These are phyloP conservation scores for Ennomos quercinarius DNA, from an alignment of 2,888 invertebrate genomes.

Conservation along the genomic window DNA sequence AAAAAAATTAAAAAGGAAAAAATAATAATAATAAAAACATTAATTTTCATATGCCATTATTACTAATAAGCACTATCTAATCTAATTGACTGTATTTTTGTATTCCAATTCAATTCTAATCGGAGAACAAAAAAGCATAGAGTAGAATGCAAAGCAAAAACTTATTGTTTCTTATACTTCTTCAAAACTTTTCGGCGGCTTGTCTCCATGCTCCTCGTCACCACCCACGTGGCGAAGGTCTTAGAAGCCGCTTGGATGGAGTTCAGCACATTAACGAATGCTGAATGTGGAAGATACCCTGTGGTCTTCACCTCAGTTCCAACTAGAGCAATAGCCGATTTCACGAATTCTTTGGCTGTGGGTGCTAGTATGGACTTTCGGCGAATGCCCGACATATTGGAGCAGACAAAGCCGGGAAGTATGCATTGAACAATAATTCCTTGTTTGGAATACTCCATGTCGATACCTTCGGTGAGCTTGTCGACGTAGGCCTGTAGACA, in stretches of 20 bases:
- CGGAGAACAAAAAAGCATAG: background rate
- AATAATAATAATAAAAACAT: background rate
- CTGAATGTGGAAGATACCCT: conserved; percentile 90
- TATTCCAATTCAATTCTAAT: conserved; percentile 21
- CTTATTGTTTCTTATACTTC: conserved; percentile 79
- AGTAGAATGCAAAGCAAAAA: conserved; percentile 34
- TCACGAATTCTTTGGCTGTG: conserved; percentile 89
- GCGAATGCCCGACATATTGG: conserved; percentile 95
- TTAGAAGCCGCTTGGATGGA: conserved; percentile 80
- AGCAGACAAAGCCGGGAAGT: conserved; percentile 95
- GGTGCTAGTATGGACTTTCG: conserved; percentile 91
- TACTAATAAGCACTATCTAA: too few species aligned
- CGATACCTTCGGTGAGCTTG: conserved; percentile 91
- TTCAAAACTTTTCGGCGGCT: conserved; percentile 86
- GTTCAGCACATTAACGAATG: conserved; percentile 83
- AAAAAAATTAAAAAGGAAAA: too few species aligned
- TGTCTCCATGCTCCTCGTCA: conserved; percentile 88
- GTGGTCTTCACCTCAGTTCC: conserved; percentile 89
- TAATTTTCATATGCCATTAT: too few species aligned
- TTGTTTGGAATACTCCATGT: conserved; percentile 89
- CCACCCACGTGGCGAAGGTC: conserved; percentile 85
- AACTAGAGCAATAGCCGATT: conserved; percentile 88
- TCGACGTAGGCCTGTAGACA: conserved; percentile 89
- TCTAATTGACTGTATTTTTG: too few species aligned
- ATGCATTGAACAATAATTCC: conserved; percentile 93